These are phyloP conservation scores for Alectura lathami DNA, from an alignment of 2,113 vertebrate genomes.

Conservation along the genomic window DNA sequence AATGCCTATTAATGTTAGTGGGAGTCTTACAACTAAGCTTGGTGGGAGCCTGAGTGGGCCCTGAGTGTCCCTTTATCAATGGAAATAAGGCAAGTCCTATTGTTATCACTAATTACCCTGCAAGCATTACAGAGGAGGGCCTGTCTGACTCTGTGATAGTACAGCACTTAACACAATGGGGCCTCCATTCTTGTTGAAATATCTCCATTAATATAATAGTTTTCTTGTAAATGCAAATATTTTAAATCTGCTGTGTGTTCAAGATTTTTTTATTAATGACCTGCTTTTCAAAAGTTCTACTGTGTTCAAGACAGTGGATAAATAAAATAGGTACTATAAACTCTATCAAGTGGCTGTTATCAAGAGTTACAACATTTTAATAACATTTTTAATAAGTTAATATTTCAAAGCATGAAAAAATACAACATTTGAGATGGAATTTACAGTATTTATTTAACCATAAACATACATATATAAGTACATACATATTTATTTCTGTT, in stretches of 20 bases:
- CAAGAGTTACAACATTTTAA: neutral
- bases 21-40: neutral
- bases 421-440: neutral
- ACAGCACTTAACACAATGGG: slow-evolving; percentile 5
- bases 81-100: slow-evolving; percentile 9
- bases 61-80: neutral
- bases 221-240: slow-evolving; percentile 1
- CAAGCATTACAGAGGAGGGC: neutral
- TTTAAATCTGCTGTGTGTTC: neutral
- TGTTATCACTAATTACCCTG: neutral
- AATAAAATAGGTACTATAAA: neutral
- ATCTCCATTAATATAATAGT: neutral
- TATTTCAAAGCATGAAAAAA: neutral
- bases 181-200: neutral
- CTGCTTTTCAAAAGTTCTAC: neutral
- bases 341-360: neutral
- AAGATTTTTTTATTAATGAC: neutral
- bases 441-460: neutral
- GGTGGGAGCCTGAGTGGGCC: neutral
- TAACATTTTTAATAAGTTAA: neutral
- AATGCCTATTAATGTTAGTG: neutral
- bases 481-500: neutral
- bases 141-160: neutral
- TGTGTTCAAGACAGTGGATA: neutral
- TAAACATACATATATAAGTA: neutral